Base-by-base conservation (phyloP, 1,140 invertebrate species). In the Aphelinus certus region DNA sequence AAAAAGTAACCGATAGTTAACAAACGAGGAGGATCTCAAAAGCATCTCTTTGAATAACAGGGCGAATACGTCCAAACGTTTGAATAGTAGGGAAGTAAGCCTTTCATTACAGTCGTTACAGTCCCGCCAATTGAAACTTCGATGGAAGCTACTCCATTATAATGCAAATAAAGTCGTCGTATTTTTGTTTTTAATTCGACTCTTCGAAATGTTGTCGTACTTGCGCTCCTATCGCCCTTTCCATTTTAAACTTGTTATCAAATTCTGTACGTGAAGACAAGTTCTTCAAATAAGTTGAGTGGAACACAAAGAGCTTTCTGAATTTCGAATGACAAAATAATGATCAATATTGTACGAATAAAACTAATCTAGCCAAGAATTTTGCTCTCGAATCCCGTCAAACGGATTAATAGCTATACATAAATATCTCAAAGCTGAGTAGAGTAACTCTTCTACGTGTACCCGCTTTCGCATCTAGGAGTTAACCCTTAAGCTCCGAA, bases 11-110 rank as follows among this genome's bases (percentile, higher is more conserved):
- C 55, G 48, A 43, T 43, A 66, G 73, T 75, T 71, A 60, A 45
- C 56, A 73, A 73, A 55, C 61, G 7, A 42, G 0, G 53, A 58
- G 51, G 0, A 57, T 65, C 71, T 73, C 9, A 1, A 47, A 47
- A 64, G 4, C 61, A 61, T 75, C 26, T 26, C 67, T 75, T 69
- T 70, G 73, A 75, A 75, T 75, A 75, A 75, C 60, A 70, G 73
- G 55, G 46, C 10, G 10, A 9, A n/a, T 51, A 45, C 60, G 46
- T 60, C 9, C 48, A 10, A 56, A 51, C 26, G 43, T 57, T 72
- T 61, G 3, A 53, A 73, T 68, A 74, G 72, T 62, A 68, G 63
- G 65, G 72, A 74, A 74, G 10, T 10, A 9, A 5, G 49, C 46
- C 64, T 74, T 74, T 74, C 72, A 73, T 74, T 74, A 74, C 56